phyloP scores from a whole-genome alignment of 2,888 invertebrate species.

The Sthenelais limicola region DNA sequence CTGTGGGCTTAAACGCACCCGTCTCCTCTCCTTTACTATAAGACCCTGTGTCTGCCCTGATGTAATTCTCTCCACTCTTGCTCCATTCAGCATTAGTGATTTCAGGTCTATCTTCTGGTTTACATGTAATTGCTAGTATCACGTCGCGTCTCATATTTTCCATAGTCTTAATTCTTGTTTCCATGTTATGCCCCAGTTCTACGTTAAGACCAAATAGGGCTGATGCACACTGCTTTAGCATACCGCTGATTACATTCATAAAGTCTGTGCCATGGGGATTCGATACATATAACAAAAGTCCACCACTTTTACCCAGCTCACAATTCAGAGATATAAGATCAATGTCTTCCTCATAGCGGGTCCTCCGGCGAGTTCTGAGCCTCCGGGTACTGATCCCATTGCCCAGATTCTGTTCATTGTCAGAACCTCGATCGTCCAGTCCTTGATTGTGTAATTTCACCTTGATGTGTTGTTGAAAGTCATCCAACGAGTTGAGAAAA shows the following conservation, averaged over 20 bases:
- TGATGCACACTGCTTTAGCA: neutral
- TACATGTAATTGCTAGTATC: no score
- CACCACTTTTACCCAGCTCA: neutral
- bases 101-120: no score
- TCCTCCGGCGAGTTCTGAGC: slow-evolving; percentile 4
- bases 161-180: no score
- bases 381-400: no score
- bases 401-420: neutral
- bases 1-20: neutral
- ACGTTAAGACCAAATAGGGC: slow-evolving; percentile 12
- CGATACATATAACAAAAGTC: neutral
- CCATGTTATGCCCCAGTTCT: neutral
- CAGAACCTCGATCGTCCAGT: no score
- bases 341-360: neutral
- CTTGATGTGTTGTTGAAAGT: slow-evolving; percentile 10
- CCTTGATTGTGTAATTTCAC: no score
- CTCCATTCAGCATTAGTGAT: neutral
- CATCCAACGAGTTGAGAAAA: slow-evolving; percentile 37
- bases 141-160: no score
- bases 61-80: neutral
- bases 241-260: neutral
- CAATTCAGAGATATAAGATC: no score
- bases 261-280: slow-evolving; percentile 11
- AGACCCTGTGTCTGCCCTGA: neutral
- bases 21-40: neutral